Base-by-base conservation (phyloP, 2,797 vertebrate genomes). In the Sphenodon punctatus region DNA sequence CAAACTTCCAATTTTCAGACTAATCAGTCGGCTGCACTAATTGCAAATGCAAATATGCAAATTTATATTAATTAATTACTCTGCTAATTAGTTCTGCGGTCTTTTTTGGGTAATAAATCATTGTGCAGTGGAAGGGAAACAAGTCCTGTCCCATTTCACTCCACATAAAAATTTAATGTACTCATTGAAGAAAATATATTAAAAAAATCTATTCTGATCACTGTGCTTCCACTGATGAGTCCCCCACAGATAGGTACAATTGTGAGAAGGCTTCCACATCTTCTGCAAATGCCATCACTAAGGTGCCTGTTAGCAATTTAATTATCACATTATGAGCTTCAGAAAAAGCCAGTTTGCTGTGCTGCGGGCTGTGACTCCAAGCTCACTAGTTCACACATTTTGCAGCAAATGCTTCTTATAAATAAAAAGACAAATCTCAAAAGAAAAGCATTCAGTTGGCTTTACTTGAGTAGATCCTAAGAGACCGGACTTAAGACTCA, bases 51-150 rank as follows among this genome's bases (percentile, higher is more conserved):
- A 99, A 99, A 99, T 99, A 99, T 99, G 98, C 98, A 99, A 99
- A 99, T 99, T 97, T 98, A 98, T 99, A 99, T 99, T 99, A 99
- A 99, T 99, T 99, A 99, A 99, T 99, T 99, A 99, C 98, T 98
- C 96, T 97, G 97, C 98, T 99, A 99, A 99, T 99, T 99, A 99
- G 98, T 99, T 99, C 97, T 98, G 97, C 96, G 95, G 97, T 99
- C 97, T 99, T 98, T 98, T 98, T 94, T 94, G 97, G 97, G 97
- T 98, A 99, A 99, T 99, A 99, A 99, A 99, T 99, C 97, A 99
- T 97, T 97, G 98, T 98, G 97, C 97, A 97, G 97, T 96, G 96
- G 94, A 96, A 97, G 93, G 95, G 97, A 96, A 96, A 96, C 94
- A 95, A 92, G 89, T 95, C 95, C 93, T 96, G 95, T 97, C 95